These are phyloP conservation scores for Pyrocoelia pectoralis DNA, from an alignment of 2,888 invertebrate genomes.

Conservation along the genomic window DNA sequence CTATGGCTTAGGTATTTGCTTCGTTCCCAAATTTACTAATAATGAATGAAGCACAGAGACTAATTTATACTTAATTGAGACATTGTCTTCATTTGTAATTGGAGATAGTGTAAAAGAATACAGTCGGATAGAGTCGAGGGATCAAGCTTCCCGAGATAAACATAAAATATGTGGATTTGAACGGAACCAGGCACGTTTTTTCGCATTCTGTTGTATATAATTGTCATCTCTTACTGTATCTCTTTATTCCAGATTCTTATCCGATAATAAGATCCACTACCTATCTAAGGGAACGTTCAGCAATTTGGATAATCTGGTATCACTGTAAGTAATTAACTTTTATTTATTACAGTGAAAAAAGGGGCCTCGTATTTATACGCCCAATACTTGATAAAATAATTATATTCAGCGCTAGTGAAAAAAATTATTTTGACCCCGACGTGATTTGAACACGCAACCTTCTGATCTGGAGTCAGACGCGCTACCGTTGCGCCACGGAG, in stretches of 20 bases:
- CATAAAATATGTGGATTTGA: slow-evolving; percentile 15
- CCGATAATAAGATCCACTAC: slow-evolving; percentile 60
- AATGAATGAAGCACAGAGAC: no score
- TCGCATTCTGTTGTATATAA: background rate
- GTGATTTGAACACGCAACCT: slow-evolving; percentile 98
- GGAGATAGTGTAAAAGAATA: background rate
- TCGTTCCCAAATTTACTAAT: no score
- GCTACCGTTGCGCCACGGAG: slow-evolving; percentile 98
- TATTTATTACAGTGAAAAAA: background rate
- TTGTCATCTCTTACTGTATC: background rate
- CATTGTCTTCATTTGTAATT: no score
- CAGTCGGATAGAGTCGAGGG: background rate
- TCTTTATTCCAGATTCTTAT: slow-evolving; percentile 60
- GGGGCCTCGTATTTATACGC: no score
- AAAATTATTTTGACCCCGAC: slow-evolving; percentile 80
- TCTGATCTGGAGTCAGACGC: slow-evolving; percentile 98
- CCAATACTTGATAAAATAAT: background rate
- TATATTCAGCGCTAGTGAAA: no score
- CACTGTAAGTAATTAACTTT: slow-evolving; percentile 55
- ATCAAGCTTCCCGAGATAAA: slow-evolving; percentile 19
- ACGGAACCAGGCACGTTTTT: background rate
- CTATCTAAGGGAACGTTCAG: slow-evolving; percentile 61
- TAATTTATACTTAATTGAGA: no score
- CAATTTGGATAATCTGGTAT: slow-evolving; percentile 58
- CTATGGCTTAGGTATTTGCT: no score